A percentile compares a stretch with the other conserved stretches of the same genome.
phyloP scores from a whole-genome alignment of 2,888 invertebrate species.

The Tinea pellionella region DNA sequence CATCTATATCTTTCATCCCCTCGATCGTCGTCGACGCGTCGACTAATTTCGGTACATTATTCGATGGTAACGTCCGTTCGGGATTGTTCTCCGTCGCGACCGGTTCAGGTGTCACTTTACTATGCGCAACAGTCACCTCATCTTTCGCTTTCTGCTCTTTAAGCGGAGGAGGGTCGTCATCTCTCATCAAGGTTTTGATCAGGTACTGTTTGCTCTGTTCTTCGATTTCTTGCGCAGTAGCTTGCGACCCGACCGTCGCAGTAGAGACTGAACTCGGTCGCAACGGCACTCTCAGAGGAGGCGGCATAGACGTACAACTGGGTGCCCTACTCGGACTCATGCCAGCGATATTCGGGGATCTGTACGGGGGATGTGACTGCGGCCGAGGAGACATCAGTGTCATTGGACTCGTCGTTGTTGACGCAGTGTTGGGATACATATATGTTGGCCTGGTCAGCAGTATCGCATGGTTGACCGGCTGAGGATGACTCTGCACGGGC shows the following conservation, averaged over 20 bases:
- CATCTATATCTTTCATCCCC: slow-evolving; percentile 27
- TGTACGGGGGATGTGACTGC: slow-evolving; percentile 10
- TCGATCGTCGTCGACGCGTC: slow-evolving; percentile 25
- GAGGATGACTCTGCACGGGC: neutral
- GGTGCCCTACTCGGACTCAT: neutral
- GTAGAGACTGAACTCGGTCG: slow-evolving; percentile 44
- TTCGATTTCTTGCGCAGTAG: slow-evolving; percentile 68
- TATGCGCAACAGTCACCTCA: slow-evolving; percentile 60
- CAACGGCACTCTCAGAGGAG: slow-evolving; percentile 43
- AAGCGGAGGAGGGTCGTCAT: slow-evolving; percentile 80
- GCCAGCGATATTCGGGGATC: slow-evolving; percentile 19
- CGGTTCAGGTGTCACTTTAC: slow-evolving; percentile 49
- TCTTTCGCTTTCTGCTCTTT: slow-evolving; percentile 56
- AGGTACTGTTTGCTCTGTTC: slow-evolving; percentile 83
- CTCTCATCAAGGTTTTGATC: slow-evolving; percentile 90
- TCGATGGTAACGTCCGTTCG: neutral
- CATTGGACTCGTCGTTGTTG: neutral
- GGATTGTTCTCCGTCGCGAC: slow-evolving; percentile 28
- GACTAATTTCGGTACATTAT: neutral
- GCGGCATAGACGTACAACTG: slow-evolving; percentile 19
- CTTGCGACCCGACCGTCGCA: slow-evolving; percentile 57
- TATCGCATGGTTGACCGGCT: neutral
- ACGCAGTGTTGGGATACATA: neutral
- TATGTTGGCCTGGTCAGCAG: neutral
- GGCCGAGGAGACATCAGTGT: neutral